These are phyloP conservation scores for Tor tambroides DNA, from an alignment of 2,113 vertebrate genomes.

Conservation along the genomic window DNA sequence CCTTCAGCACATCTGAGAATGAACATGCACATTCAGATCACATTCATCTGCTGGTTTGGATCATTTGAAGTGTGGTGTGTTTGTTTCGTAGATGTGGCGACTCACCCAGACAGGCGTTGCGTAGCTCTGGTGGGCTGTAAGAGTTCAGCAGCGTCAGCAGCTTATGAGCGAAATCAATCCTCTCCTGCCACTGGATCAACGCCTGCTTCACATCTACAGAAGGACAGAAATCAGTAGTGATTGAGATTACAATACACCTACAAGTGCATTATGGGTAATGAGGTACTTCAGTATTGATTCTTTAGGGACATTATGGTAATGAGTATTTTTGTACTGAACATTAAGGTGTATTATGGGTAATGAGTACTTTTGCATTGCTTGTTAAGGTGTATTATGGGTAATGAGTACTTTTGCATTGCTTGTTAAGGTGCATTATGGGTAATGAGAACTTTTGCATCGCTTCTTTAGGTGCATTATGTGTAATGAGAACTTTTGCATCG, in stretches of 20 bases:
- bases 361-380: not conserved
- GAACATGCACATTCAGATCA: conserved; percentile 58
- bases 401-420: too few relatives aligned
- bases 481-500: too few relatives aligned
- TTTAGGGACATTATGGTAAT: not conserved
- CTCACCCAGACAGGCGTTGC: conserved; percentile 94
- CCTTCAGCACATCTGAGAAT: conserved; percentile 93
- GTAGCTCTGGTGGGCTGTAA: conserved; percentile 95
- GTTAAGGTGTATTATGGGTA: too few relatives aligned
- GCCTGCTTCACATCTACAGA: conserved; percentile 96
- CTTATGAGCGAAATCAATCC: conserved; percentile 99
- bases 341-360: not conserved
- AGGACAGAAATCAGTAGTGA: not conserved
- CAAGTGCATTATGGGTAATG: conserved; percentile 4
- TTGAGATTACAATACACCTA: not conserved
- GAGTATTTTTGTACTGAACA: not conserved
- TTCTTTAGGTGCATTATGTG: too few relatives aligned
- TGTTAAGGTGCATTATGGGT: too few relatives aligned
- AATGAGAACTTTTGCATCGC: too few relatives aligned
- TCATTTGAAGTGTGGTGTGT: not conserved
- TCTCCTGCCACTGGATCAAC: conserved; percentile 98
- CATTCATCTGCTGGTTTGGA: not conserved
- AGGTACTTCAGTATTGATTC: not conserved
- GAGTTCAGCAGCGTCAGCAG: conserved; percentile 99
- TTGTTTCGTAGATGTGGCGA: not conserved